Base-by-base conservation (phyloP, 2,888 invertebrate genomes). In the Monopis laevigella region DNA sequence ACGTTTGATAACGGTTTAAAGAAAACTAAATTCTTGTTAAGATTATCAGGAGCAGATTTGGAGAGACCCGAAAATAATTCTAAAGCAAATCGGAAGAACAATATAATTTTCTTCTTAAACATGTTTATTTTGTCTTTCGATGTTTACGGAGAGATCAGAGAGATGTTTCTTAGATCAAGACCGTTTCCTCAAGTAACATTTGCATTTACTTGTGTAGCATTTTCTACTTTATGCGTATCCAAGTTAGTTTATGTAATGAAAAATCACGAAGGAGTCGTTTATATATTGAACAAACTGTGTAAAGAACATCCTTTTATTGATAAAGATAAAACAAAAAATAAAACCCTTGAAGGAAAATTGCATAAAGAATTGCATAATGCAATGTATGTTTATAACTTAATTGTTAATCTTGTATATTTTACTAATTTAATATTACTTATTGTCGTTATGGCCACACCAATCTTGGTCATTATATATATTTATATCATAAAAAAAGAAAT, bases 1-100 rank as follows among this genome's bases (percentile, higher is more conserved):
- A n/a, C n/a, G n/a, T 32, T 32, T 32, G 32, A 32, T n/a, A 32
- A 32, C 8, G 14, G 16, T 7, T 32, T 32, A 17, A 32, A 32
- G 14, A 17, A 17, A 32, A n/a, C 32, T 17, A 32, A 14, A 6
- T 32, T 32, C 4, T 32, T 32, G 14, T 8, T 32, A 17, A 14
- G 32, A 4, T n/a, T 32, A 10, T 32, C 16, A 17, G 32, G 32
- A 6, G n/a, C 32, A 32, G 32, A 32, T 32, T 32, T 17, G 10
- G 8, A 32, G 10, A 11, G n/a, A 14, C 32, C 32, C 10, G 16
- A n/a, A 7, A 32, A 32, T 17, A 17, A 14, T 7, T 32, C 16
- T 14, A 5, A 4, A 10, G 32, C 14, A 14, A 32, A 32, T 17
- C 14, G 14, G 7, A 32, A 17, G 17, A 32, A 32, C 32, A 17